Conservation (phyloP, 2,113 vertebrate species). For the Podocnemis expansa region DNA sequence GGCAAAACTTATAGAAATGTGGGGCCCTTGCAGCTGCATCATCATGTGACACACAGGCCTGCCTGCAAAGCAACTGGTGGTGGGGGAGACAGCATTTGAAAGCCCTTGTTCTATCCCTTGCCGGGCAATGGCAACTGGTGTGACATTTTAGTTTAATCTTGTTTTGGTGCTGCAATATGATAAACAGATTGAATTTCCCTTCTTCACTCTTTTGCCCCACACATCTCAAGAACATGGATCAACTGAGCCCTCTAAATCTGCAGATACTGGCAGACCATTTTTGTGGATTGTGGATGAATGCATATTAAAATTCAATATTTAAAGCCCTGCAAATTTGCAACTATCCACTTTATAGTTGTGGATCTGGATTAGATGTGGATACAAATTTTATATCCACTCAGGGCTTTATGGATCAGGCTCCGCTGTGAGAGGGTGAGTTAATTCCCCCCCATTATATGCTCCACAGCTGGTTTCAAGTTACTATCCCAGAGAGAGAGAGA, state of each 20-base stretch:
- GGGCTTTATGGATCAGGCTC: background rate
- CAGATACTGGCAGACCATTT: too few species aligned
- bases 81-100: background rate
- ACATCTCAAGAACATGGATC: background rate
- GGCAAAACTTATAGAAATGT: too few species aligned
- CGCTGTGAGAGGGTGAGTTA: background rate
- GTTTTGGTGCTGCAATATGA: background rate
- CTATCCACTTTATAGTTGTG: too few species aligned
- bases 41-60: background rate
- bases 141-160: background rate
- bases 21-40: background rate
- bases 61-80: background rate
- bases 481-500: background rate
- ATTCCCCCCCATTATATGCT: background rate
- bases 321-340: too few species aligned
- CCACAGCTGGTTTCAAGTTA: background rate
- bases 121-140: background rate
- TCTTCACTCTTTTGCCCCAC: background rate
- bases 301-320: too few species aligned
- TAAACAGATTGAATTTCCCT: background rate
- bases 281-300: too few species aligned
- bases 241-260: too few species aligned
- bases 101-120: background rate
- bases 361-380: too few species aligned
- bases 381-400: too few species aligned